These are phyloP conservation scores for Leucosticte australis DNA, from an alignment of 2,113 vertebrate genomes.

Conservation along the genomic window DNA sequence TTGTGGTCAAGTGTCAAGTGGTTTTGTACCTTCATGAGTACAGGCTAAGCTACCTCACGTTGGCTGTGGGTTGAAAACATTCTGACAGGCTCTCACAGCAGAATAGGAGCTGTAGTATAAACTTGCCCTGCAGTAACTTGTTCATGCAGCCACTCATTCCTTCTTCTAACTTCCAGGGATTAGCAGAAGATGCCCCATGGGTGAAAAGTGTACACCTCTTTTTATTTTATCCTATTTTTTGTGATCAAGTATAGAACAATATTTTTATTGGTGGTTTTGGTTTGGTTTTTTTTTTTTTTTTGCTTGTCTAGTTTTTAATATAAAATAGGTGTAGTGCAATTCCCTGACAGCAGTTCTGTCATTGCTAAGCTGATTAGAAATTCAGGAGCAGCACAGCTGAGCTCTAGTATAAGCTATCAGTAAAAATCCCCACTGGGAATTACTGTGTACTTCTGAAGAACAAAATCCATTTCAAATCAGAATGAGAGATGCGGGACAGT, in stretches of 20 bases:
- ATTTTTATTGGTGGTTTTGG: neutral
- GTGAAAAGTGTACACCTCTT: neutral
- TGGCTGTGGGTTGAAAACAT: neutral
- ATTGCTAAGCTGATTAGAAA: conserved; percentile 47
- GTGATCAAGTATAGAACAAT: neutral
- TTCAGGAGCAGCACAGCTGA: conserved; percentile 23
- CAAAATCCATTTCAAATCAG: conserved; percentile 43
- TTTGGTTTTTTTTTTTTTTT: neutral
- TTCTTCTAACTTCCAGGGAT: neutral
- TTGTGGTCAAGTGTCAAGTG: neutral
- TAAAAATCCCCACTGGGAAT: conserved; percentile 44
- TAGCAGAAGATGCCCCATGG: neutral
- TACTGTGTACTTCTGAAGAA: conserved; percentile 20
- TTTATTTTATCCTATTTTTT: neutral
- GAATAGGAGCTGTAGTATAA: neutral
- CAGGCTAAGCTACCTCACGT: neutral
- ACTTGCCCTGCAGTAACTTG: neutral
- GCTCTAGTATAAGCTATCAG: conserved; percentile 10
- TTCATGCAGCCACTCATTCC: neutral
- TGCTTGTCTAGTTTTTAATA: neutral
- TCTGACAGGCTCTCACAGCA: neutral
- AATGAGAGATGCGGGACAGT: neutral
- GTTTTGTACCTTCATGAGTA: neutral
- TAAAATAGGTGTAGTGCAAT: neutral
- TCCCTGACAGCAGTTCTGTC: conserved; percentile 4